Evolutionary conservation across 2,113 vertebrate species (phyloP).

Genomic region (Monopterus albus): DNA sequence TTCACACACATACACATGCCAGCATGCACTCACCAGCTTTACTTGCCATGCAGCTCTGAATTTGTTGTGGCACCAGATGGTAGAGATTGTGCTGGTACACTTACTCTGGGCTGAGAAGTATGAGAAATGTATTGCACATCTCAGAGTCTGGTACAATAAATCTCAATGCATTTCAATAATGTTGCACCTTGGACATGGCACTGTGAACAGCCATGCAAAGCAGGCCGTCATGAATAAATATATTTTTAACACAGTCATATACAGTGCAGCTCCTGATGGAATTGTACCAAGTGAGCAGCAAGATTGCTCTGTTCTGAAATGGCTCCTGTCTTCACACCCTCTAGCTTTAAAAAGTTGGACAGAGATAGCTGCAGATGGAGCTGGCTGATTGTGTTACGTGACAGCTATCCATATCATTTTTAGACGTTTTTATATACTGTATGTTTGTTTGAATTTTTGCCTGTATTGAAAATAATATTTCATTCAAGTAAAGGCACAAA

Average conservation of each 20-base stretch:
- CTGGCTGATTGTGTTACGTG: conserved; percentile 9
- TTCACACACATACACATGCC: conserved; percentile 1
- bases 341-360: not conserved
- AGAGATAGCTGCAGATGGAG: not conserved
- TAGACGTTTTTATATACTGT: no score
- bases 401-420: not conserved
- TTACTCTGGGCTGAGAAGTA: conserved; percentile 23
- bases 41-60: conserved; percentile 22
- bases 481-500: no score
- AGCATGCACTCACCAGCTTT: not conserved
- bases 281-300: not conserved
- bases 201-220: conserved; percentile 60
- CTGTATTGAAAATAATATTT: no score
- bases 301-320: conserved; percentile 18
- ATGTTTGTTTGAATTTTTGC: no score
- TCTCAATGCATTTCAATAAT: conserved; percentile 63
- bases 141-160: conserved; percentile 20
- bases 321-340: not conserved
- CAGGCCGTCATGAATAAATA: conserved; percentile 66
- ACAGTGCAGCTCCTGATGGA: conserved; percentile 32
- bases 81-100: conserved; percentile 40
- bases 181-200: conserved; percentile 42
- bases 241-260: conserved; percentile 57
- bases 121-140: conserved; percentile 55
- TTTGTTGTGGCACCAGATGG: conserved; percentile 46